A percentile compares a stretch with the other conserved stretches of the same genome.
phyloP scores from a whole-genome alignment of 2,888 invertebrate genomes.

The Gymnoscelis rufifasciata region DNA sequence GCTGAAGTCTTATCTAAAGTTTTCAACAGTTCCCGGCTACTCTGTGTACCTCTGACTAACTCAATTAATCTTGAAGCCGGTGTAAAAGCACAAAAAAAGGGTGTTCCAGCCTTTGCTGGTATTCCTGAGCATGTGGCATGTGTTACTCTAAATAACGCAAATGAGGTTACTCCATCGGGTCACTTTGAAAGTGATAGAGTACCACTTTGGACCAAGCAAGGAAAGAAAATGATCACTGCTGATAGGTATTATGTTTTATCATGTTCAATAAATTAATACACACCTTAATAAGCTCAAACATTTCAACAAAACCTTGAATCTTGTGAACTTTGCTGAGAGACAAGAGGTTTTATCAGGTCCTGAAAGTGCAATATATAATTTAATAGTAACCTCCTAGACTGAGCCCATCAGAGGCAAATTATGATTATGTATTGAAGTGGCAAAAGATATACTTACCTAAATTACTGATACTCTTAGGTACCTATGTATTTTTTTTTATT shows the following conservation, averaged over 20 bases:
- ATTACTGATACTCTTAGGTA: no score
- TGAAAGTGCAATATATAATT: no score
- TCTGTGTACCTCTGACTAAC: constrained; percentile 86
- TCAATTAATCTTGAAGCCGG: constrained; percentile 83
- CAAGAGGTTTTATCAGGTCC: no score
- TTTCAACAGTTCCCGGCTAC: constrained; percentile 78
- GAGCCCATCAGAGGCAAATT: no score
- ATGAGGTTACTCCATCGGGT: constrained; percentile 81
- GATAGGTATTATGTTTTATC: constrained; percentile 52
- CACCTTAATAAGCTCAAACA: no score
- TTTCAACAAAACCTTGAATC: no score
- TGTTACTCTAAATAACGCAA: constrained; percentile 84
- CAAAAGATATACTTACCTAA: no score
- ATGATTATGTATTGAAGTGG: no score
- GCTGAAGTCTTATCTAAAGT: constrained; percentile 85
- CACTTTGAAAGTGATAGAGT: constrained; percentile 84
- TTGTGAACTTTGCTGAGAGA: no score
- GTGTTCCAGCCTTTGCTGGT: constrained; percentile 85
- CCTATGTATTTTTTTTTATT: no score
- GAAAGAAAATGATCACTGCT: constrained; percentile 83
- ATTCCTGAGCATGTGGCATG: constrained; percentile 66
- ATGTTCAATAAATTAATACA: background rate
- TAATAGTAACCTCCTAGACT: no score
- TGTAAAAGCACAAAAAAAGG: constrained; percentile 81
- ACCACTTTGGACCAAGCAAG: constrained; percentile 88